Evolutionary conservation across 2,888 invertebrate genomes (phyloP).

Genomic region (Entomobrya multifasciata): DNA sequence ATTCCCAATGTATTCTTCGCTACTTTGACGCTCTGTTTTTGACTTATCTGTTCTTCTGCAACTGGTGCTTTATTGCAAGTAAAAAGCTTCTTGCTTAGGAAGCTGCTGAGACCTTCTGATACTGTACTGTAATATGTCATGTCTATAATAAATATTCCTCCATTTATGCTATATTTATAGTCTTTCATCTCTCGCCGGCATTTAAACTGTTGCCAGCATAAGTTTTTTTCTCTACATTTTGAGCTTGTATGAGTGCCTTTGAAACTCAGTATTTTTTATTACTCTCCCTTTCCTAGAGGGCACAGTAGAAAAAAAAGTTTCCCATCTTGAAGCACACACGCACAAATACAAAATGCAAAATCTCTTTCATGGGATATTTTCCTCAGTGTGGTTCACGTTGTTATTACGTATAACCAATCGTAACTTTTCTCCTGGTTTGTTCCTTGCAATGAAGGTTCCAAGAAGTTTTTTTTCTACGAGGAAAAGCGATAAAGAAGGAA

Average conservation of each 20-base stretch:
- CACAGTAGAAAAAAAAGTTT: conserved; percentile 33
- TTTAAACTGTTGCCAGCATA: conserved; percentile 50
- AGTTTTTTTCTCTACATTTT: conserved; percentile 7
- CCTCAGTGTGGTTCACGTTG: not conserved
- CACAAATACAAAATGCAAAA: not conserved
- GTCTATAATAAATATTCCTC: conserved; percentile 31
- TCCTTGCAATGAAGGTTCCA: not conserved
- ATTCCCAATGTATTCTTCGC: conserved; percentile 11
- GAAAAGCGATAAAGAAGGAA: conserved; percentile 47
- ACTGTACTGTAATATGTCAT: not conserved
- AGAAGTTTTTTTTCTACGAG: conserved; percentile 22
- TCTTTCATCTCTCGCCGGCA: not conserved
- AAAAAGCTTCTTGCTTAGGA: conserved; percentile 13
- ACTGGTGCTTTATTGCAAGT: conserved; percentile 61
- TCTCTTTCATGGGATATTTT: not conserved
- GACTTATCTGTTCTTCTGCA: conserved; percentile 68
- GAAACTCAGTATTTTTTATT: conserved; percentile 57
- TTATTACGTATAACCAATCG: not conserved
- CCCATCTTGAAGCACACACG: conserved; percentile 14
- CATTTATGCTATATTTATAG: conserved; percentile 19
- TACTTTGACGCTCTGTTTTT: not conserved
- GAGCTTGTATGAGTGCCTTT: conserved; percentile 27
- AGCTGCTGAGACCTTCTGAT: not conserved
- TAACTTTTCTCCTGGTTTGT: not conserved
- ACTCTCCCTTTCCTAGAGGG: conserved; percentile 50